Base-by-base conservation (phyloP, 2,113 vertebrate species). In the Syngnathus floridae region DNA sequence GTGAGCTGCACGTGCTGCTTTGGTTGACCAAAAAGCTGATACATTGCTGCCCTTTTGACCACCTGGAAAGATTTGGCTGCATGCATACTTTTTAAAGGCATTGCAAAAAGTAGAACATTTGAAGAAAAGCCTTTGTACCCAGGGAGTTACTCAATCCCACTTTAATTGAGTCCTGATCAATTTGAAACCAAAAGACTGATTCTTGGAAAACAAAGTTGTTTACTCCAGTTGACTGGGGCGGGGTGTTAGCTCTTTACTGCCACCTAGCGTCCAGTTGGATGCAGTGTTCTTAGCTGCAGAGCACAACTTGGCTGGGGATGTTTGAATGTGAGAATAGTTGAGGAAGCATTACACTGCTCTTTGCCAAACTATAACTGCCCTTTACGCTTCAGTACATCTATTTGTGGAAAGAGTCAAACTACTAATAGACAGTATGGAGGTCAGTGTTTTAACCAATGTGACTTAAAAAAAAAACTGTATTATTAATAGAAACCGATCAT, bases 171-270 rank as follows among this genome's bases (percentile, higher is more conserved):
- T 43, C 5, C 31, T 41, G 38, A 45, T 51, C 62, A 65, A 4
- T 57, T 41, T 8, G 59, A 69, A 67, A 66, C 12, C 11, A 71
- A 75, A 37, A 69, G 70, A 61, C 64, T 65, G 74, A 63, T 16
- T 26, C n/a, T 61, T 61, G 73, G 82, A 84, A 85, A 88, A 83
- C 77, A 78, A 85, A 84, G 76, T 89, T 87, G 89, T 88, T 89
- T 86, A 84, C 83, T 61, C 63, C 82, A 82, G 79, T 85, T 84
- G 69, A 21, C 22, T 19, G n/a, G 51, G 56, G 59, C 13, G n/a
- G 49, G 38, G 52, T 37, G 21, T 54, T 35, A 43, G 75, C 65
- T 68, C 63, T 73, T 26, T 60, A 62, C 36, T 64, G 87, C 82
- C 88, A 48, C 78, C 79, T 7, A 9, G 63, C 74, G 89, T 69